These are phyloP conservation scores for Hermodice carunculata DNA, from an alignment of 2,888 invertebrate genomes.

Conservation along the genomic window DNA sequence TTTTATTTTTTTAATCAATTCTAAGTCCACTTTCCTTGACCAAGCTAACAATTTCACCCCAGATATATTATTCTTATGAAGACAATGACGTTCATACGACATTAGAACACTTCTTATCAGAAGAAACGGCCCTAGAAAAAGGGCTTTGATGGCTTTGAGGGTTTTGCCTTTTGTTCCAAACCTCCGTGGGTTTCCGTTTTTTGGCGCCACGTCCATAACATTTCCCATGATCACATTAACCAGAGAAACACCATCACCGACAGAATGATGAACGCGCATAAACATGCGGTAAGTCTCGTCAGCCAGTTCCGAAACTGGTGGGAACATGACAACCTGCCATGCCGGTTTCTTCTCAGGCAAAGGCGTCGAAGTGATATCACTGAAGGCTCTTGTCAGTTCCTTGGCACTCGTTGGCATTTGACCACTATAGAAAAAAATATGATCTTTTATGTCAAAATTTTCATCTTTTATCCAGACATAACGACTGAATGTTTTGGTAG, in stretches of 20 bases:
- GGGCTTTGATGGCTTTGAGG: conserved; percentile 12
- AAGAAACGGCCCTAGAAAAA: too few species aligned
- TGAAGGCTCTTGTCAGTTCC: conserved; percentile 20
- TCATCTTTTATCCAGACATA: conserved; percentile 38
- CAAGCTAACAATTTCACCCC: conserved; percentile 29
- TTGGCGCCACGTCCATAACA: conserved; percentile 28
- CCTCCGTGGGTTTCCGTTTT: background rate
- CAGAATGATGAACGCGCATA: conserved; percentile 16
- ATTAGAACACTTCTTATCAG: too few species aligned
- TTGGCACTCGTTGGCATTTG: background rate
- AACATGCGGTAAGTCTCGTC: background rate
- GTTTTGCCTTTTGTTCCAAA: conserved; percentile 21
- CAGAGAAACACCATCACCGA: conserved; percentile 39
- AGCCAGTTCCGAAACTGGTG: too few species aligned
- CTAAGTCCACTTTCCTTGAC: conserved; percentile 32
- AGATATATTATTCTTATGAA: too few species aligned
- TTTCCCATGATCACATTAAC: conserved; percentile 23
- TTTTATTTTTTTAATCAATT: conserved; percentile 37
- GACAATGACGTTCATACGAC: too few species aligned
- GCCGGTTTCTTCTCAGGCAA: conserved; percentile 18
- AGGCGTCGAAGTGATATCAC: conserved; percentile 25
- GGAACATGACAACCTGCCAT: conserved; percentile 31
- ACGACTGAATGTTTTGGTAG: conserved; percentile 26
- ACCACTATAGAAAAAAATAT: conserved; percentile 21
- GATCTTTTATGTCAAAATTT: conserved; percentile 29